Conservation (phyloP, 37 sponge, comb jelly and placozoan genomes). For the Oopsacas minuta region DNA sequence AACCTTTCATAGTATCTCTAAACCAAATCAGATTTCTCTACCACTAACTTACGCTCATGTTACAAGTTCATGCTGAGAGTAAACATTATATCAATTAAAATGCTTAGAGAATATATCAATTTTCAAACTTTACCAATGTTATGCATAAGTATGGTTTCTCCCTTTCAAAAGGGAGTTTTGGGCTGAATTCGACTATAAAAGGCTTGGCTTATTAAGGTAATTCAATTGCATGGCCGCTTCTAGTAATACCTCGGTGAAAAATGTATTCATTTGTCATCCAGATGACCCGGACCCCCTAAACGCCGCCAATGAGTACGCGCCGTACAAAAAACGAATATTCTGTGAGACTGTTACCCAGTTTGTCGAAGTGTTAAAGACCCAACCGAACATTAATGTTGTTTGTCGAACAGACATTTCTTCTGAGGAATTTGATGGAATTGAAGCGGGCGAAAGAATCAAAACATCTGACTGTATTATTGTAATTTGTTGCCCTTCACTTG, state of each 20-base stretch:
- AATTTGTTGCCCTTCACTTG: not conserved
- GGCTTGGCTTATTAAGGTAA: not conserved
- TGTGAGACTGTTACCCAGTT: not conserved
- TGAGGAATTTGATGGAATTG: not conserved
- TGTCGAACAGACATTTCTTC: not conserved
- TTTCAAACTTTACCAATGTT: not conserved
- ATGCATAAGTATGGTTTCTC: not conserved
- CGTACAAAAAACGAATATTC: not conserved
- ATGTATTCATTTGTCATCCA: slow-evolving; percentile 7
- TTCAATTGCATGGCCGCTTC: not conserved
- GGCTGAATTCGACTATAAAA: not conserved
- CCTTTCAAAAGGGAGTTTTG: slow-evolving; percentile 15
- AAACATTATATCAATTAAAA: not conserved
- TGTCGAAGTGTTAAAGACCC: not conserved
- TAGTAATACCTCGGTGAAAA: not conserved
- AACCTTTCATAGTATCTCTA: no score
- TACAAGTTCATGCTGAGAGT: no score
- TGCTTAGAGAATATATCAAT: not conserved
- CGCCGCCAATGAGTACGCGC: not conserved
- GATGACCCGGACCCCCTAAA: not conserved
- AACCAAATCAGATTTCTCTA: no score
- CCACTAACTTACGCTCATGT: no score
- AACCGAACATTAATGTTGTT: not conserved
- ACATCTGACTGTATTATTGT: not conserved
- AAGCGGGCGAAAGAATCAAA: not conserved